A percentile compares a stretch with the other conserved stretches of the same genome.
Conservation (phyloP, 1,140 invertebrate species). For the Lineus longissimus region DNA sequence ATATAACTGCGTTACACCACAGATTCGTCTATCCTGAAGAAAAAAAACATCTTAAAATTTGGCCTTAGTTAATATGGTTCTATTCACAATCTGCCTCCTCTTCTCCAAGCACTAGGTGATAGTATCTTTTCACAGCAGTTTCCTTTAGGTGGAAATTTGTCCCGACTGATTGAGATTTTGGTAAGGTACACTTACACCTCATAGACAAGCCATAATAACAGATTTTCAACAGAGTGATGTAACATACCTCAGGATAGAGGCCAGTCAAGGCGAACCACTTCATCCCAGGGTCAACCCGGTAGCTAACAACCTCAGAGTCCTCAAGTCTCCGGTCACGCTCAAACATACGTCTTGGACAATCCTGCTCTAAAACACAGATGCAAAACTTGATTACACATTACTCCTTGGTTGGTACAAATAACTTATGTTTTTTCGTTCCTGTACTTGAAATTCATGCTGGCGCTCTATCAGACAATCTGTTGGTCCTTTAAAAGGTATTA, state of each 20-base stretch:
- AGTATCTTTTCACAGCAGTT: not conserved
- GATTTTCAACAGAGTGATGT: too few relatives aligned
- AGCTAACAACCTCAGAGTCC: conserved; percentile 49
- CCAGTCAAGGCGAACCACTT: conserved; percentile 52
- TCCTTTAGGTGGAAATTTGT: not conserved
- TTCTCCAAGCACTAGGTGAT: not conserved
- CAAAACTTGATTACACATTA: conserved; percentile 8
- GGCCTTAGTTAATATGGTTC: not conserved
- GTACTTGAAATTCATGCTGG: too few relatives aligned
- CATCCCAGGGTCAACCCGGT: conserved; percentile 46
- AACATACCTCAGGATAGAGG: conserved; percentile 46
- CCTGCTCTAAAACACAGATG: conserved; percentile 25
- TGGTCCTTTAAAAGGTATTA: too few relatives aligned
- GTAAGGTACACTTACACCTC: too few relatives aligned
- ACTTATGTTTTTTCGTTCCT: too few relatives aligned
- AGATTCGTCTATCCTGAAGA: conserved; percentile 48
- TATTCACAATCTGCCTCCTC: not conserved
- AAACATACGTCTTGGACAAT: conserved; percentile 45
- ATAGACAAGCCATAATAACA: too few relatives aligned
- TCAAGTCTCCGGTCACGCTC: conserved; percentile 39
- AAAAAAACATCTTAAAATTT: conserved; percentile 3
- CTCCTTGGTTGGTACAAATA: too few relatives aligned
- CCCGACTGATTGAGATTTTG: not conserved
- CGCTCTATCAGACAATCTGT: too few relatives aligned
- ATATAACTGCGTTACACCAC: conserved; percentile 51